A percentile compares a stretch with the other conserved stretches of the same genome.
phyloP scores from a whole-genome alignment of 2,797 vertebrate genomes.

The Clangula hyemalis region DNA sequence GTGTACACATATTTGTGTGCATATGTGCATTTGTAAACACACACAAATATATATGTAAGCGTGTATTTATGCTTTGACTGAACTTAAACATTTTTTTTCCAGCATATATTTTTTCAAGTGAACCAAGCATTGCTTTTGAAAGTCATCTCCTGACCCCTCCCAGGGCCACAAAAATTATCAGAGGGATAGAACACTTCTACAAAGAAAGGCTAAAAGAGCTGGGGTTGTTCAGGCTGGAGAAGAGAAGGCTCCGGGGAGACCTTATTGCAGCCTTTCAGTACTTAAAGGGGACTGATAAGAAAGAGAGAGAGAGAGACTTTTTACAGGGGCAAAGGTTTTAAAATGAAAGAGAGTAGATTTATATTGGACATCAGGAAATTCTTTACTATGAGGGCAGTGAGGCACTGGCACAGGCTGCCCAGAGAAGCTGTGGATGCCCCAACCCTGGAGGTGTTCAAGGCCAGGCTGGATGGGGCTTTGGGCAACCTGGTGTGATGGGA shows the following conservation, averaged over 20 bases:
- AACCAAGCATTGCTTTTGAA: neutral
- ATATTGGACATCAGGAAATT: neutral
- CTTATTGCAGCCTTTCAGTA: neutral
- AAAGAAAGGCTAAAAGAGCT: neutral
- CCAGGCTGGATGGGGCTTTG: neutral
- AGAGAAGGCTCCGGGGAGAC: neutral
- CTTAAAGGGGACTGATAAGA: neutral
- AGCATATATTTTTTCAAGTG: neutral
- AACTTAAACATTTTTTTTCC: neutral
- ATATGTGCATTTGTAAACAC: neutral
- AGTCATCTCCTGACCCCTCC: neutral
- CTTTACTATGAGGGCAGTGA: neutral
- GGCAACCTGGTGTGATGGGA: neutral
- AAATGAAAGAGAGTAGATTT: neutral
- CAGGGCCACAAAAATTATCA: neutral
- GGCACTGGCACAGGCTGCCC: neutral
- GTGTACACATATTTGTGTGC: fast-evolving
- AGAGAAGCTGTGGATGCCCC: neutral
- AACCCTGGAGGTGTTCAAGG: neutral
- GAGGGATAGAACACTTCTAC: neutral
- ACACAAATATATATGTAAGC: fast-evolving
- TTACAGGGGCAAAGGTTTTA: neutral
- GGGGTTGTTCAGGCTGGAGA: neutral
- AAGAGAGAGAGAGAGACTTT: neutral
- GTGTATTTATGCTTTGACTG: neutral